These are phyloP conservation scores for Odobenus rosmarus DNA, from an alignment of 2,113 vertebrate genomes.

Conservation along the genomic window DNA sequence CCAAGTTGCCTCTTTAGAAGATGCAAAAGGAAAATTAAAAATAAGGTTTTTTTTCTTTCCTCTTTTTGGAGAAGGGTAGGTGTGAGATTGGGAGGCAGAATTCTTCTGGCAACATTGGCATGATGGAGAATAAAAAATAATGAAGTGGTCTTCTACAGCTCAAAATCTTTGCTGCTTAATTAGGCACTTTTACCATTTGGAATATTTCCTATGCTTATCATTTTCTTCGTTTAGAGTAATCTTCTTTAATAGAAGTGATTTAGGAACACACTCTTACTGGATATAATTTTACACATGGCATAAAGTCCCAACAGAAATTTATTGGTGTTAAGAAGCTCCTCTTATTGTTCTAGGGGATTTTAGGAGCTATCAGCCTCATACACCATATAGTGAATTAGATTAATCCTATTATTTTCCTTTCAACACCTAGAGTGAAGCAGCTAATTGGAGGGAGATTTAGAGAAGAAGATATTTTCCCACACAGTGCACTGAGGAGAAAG, in stretches of 20 bases:
- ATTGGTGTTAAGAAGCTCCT: not conserved
- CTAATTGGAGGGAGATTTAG: not conserved
- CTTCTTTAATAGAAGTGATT: slow-evolving; percentile 16
- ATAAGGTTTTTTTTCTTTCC: not conserved
- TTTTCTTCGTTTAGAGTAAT: slow-evolving; percentile 30
- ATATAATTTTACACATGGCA: slow-evolving; percentile 8
- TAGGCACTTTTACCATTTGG: slow-evolving; percentile 36
- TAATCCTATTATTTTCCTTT: not conserved
- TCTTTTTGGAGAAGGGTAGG: not conserved
- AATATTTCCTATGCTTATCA: slow-evolving; percentile 2
- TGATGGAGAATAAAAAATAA: slow-evolving; percentile 16
- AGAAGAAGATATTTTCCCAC: not conserved
- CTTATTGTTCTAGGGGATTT: not conserved
- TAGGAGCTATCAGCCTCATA: not conserved
- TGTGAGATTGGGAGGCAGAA: not conserved
- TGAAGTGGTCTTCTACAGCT: not conserved
- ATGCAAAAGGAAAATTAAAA: slow-evolving; percentile 61
- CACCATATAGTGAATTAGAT: not conserved
- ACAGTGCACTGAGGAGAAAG: not conserved
- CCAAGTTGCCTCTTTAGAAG: slow-evolving; percentile 65
- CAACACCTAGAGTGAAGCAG: not conserved
- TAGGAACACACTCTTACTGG: not conserved
- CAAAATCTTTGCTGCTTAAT: slow-evolving; percentile 26
- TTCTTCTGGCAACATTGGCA: not conserved
- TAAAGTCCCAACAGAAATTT: slow-evolving; percentile 11